A percentile compares a stretch with the other conserved stretches of the same genome.
Evolutionary conservation across 1,140 invertebrate genomes (phyloP).

Genomic region (Polypedilum vanderplanki): DNA sequence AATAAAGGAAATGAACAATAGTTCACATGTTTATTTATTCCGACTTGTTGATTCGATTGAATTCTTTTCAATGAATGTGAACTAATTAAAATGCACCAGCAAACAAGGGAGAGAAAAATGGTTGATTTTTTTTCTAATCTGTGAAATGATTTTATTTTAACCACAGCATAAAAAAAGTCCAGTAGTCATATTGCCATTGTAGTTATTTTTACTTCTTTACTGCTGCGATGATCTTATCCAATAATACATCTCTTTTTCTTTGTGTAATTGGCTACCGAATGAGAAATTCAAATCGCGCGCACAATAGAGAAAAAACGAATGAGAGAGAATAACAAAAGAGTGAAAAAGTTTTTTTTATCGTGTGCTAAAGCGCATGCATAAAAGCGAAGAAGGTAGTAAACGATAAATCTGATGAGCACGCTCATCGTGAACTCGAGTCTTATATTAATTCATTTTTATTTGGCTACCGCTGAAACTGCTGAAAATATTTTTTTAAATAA

Average conservation of each 20-base stretch:
- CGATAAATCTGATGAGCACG: conserved; percentile 5
- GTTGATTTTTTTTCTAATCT: too few relatives aligned
- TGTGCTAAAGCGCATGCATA: conserved; percentile 4
- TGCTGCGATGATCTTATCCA: too few relatives aligned
- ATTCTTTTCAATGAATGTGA: too few relatives aligned
- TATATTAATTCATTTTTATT: neutral
- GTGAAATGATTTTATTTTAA: too few relatives aligned
- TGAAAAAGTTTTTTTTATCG: neutral
- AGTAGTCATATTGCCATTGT: too few relatives aligned
- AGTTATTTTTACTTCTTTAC: too few relatives aligned
- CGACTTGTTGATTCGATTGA: conserved; percentile 17
- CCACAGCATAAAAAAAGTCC: too few relatives aligned
- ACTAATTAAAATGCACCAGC: too few relatives aligned
- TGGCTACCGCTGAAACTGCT: neutral
- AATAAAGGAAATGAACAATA: conserved; percentile 23
- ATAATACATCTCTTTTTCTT: too few relatives aligned
- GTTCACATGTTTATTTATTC: conserved; percentile 7
- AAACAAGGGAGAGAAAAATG: too few relatives aligned
- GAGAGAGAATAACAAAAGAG: neutral
- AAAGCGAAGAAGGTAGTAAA: neutral
- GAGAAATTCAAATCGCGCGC: neutral
- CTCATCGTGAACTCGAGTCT: neutral
- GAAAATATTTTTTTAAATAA: neutral
- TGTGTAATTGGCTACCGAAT: conserved; percentile 9
- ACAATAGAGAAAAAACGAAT: neutral